Evolutionary conservation across 2,888 invertebrate species (phyloP).

Genomic region (Alloscopus bannaensis): DNA sequence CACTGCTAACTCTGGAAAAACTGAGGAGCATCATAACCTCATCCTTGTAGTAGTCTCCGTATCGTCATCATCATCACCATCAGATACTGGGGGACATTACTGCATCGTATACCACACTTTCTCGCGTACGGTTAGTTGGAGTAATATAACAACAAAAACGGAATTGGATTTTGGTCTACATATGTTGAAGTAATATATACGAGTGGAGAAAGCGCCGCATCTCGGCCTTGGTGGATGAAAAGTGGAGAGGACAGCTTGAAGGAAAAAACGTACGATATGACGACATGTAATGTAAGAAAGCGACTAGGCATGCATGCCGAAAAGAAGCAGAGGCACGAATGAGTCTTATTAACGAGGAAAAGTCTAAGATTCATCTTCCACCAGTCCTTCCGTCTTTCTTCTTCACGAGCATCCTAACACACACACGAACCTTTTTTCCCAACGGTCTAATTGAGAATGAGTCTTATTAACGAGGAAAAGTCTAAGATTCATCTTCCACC

Average conservation of each 20-base stretch:
- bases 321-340: conserved; percentile 32
- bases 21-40: conserved; percentile 27
- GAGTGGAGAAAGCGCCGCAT: neutral
- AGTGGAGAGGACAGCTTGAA: conserved; percentile 13
- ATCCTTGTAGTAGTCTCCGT: neutral
- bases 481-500: conserved; percentile 50
- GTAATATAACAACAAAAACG: conserved; percentile 46
- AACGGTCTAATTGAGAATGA: too few relatives aligned
- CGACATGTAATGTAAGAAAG: conserved; percentile 27
- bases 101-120: conserved; percentile 25
- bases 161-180: conserved; percentile 36
- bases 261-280: conserved; percentile 5
- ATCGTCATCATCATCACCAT: conserved; percentile 25
- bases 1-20: too few relatives aligned
- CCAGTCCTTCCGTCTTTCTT: conserved; percentile 25
- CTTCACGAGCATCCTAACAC: conserved; percentile 9
- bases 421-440: conserved; percentile 29
- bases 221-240: too few relatives aligned
- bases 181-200: too few relatives aligned
- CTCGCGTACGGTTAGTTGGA: conserved; percentile 19
- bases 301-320: conserved; percentile 14
- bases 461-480: conserved; percentile 50
- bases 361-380: conserved; percentile 51
- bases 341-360: conserved; percentile 52
- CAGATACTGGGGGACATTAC: conserved; percentile 25